phyloP scores from a whole-genome alignment of 2,888 invertebrate species.

The Chymomyza fuscimana region DNA sequence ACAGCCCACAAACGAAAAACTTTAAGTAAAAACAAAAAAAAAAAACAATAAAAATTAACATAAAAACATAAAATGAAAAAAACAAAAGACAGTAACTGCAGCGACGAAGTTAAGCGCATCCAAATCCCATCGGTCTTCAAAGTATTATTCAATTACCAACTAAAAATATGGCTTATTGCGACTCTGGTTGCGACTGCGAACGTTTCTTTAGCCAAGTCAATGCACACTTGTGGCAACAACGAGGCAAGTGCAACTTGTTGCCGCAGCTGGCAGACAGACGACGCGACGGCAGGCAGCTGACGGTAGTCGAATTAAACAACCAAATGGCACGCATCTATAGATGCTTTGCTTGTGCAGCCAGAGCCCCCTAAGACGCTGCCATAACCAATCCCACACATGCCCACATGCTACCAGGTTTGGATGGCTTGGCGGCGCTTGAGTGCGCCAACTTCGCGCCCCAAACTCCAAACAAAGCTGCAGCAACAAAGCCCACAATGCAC shows the following conservation, averaged over 20 bases:
- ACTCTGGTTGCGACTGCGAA: constrained; percentile 13
- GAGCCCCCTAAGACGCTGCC: background rate
- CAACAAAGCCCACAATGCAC: constrained; percentile 27
- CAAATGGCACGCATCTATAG: constrained; percentile 70
- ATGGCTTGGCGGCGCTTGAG: constrained; percentile 42
- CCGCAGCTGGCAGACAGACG: constrained; percentile 21
- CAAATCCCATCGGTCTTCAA: background rate
- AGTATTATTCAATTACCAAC: constrained; percentile 63
- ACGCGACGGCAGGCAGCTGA: constrained; percentile 40
- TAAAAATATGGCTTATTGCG: constrained; percentile 33
- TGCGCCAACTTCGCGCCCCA: constrained; percentile 61
- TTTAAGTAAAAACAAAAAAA: constrained; percentile 5
- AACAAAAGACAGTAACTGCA: background rate
- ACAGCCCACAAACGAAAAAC: background rate
- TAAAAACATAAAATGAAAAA: background rate
- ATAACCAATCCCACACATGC: background rate
- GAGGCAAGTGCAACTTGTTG: constrained; percentile 12
- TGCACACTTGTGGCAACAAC: constrained; percentile 53
- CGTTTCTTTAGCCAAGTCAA: constrained; percentile 49
- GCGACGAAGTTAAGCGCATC: background rate
- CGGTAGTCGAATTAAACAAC: constrained; percentile 67
- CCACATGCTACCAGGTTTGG: constrained; percentile 45
- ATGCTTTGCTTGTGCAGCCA: constrained; percentile 21
- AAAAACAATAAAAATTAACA: background rate
- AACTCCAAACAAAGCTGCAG: constrained; percentile 33